phyloP scores from a whole-genome alignment of 2,888 invertebrate genomes.

The Troides helena region DNA sequence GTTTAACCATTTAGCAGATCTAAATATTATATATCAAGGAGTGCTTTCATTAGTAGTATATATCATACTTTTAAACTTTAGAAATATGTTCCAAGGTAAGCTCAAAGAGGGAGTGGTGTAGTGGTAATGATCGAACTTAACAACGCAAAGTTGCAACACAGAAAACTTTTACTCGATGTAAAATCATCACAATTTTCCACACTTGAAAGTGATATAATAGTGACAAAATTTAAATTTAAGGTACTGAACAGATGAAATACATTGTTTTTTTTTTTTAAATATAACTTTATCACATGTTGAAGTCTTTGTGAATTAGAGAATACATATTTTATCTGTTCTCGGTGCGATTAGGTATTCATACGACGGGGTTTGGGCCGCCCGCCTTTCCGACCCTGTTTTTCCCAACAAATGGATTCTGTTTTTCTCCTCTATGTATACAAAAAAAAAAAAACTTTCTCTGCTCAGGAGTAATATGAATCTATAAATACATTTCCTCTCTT shows the following conservation, averaged over 20 bases:
- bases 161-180: too few relatives aligned
- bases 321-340: slow-evolving; percentile 67
- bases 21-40: too few relatives aligned
- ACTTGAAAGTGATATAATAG: too few relatives aligned
- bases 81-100: too few relatives aligned
- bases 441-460: slow-evolving; percentile 50
- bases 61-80: too few relatives aligned
- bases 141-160: too few relatives aligned
- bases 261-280: not conserved
- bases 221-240: not conserved
- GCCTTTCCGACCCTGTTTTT: slow-evolving; percentile 42
- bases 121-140: too few relatives aligned
- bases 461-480: slow-evolving; percentile 57
- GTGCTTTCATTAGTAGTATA: too few relatives aligned
- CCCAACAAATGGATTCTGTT: slow-evolving; percentile 51
- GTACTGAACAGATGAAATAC: not conserved
- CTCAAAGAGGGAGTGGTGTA: too few relatives aligned
- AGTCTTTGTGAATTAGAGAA: slow-evolving; percentile 63
- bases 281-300: slow-evolving; percentile 46
- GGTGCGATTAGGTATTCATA: slow-evolving; percentile 70
- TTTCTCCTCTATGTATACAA: slow-evolving; percentile 60
- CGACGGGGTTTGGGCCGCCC: slow-evolving; percentile 49
- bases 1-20: too few relatives aligned
- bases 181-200: too few relatives aligned
- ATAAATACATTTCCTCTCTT: slow-evolving; percentile 44